Evolutionary conservation across 2,888 invertebrate genomes (phyloP).

Genomic region (Euzetes globulus): DNA sequence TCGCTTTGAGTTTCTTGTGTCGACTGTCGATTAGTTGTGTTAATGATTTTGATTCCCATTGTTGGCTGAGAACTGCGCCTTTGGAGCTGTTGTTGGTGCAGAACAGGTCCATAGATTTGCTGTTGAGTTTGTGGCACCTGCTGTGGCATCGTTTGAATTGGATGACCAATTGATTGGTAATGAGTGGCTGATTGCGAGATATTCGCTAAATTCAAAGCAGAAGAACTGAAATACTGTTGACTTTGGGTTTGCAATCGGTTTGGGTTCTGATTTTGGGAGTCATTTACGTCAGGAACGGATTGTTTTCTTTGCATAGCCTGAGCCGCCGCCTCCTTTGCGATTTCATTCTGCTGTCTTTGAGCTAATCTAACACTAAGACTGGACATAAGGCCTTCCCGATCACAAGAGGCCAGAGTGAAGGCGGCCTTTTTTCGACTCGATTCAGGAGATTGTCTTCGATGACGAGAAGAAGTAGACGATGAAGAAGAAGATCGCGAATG

Average conservation of each 20-base stretch:
- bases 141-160: neutral
- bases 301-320: conserved; percentile 34
- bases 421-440: neutral
- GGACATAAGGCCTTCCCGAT: conserved; percentile 15
- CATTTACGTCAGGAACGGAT: conserved; percentile 31
- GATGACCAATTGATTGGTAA: neutral
- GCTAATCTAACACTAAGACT: conserved; percentile 5
- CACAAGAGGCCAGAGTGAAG: conserved; percentile 25
- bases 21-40: neutral
- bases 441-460: conserved; percentile 14
- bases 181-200: neutral
- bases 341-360: conserved; percentile 24
- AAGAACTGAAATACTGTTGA: neutral
- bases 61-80: conserved; percentile 7
- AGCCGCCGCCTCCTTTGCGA: conserved; percentile 31
- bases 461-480: neutral
- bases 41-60: conserved; percentile 14
- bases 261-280: neutral
- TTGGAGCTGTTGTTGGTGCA: conserved; percentile 17
- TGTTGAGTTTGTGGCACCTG: conserved; percentile 5
- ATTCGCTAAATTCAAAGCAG: neutral
- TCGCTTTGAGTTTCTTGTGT: neutral
- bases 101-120: conserved; percentile 15
- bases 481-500: conserved; percentile 4
- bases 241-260: neutral